Evolutionary conservation across 2,113 vertebrate species (phyloP).

Genomic region (Diadophis punctatus): DNA sequence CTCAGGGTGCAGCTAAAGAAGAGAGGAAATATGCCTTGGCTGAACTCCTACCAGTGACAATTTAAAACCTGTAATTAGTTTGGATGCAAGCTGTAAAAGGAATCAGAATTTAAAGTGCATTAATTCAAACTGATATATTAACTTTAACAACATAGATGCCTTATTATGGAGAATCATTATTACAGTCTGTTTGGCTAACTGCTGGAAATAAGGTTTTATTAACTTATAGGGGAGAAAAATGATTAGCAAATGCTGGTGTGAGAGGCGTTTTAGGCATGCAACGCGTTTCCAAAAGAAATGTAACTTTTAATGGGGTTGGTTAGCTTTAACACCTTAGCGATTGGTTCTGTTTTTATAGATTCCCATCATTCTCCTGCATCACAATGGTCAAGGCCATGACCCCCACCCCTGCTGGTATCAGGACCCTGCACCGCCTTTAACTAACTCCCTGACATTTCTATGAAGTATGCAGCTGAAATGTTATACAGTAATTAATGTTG

Average conservation of each 20-base stretch:
- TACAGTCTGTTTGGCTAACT: constrained; percentile 64
- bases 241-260: constrained; percentile 50
- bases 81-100: constrained; percentile 77
- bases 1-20: constrained; percentile 73
- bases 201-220: constrained; percentile 61
- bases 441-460: constrained; percentile 80
- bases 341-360: constrained; percentile 65
- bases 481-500: constrained; percentile 88
- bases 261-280: constrained; percentile 21
- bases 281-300: constrained; percentile 42
- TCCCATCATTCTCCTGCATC: constrained; percentile 58
- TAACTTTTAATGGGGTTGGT: constrained; percentile 61
- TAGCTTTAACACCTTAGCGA: constrained; percentile 58
- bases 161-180: constrained; percentile 67
- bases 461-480: constrained; percentile 81
- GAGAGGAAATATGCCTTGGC: constrained; percentile 76
- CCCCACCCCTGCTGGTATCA: constrained; percentile 59
- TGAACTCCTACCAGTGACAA: constrained; percentile 77
- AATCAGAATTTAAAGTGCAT: constrained; percentile 77
- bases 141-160: constrained; percentile 74
- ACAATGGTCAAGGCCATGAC: constrained; percentile 54
- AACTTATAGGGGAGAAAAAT: constrained; percentile 53
- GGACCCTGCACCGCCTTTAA: constrained; percentile 69
- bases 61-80: constrained; percentile 82
- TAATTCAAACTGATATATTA: constrained; percentile 79